phyloP scores from a whole-genome alignment of 2,888 invertebrate genomes.

The Macaria notata region DNA sequence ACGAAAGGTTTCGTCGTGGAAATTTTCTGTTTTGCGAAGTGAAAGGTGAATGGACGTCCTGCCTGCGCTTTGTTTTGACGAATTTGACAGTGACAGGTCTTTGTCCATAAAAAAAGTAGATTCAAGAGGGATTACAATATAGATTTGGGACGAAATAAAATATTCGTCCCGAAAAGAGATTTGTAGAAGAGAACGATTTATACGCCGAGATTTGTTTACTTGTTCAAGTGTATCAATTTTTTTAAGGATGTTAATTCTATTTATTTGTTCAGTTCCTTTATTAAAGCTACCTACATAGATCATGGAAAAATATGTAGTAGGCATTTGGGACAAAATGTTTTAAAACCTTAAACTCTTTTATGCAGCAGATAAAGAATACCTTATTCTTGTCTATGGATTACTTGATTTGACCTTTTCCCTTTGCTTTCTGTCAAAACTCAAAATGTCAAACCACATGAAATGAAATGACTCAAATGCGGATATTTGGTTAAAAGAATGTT shows the following conservation, averaged over 20 bases:
- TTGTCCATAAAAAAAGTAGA: neutral
- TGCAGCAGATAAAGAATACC: too few relatives aligned
- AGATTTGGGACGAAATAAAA: too few relatives aligned
- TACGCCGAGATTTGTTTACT: too few relatives aligned
- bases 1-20: constrained; percentile 28
- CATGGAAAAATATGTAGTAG: too few relatives aligned
- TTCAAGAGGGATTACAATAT: too few relatives aligned
- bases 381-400: neutral
- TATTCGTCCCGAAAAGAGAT: too few relatives aligned
- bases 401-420: constrained; percentile 16
- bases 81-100: constrained; percentile 1
- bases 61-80: neutral
- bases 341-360: too few relatives aligned
- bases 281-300: too few relatives aligned
- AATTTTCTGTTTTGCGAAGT: constrained; percentile 25
- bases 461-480: constrained; percentile 64
- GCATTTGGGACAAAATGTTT: too few relatives aligned
- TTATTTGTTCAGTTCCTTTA: too few relatives aligned
- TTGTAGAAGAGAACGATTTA: too few relatives aligned
- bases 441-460: neutral
- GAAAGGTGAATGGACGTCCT: neutral
- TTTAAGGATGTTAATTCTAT: neutral
- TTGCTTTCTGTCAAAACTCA: neutral
- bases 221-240: too few relatives aligned
- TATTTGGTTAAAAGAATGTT: constrained; percentile 58